Conservation (phyloP, 2,888 invertebrate species). For the Chymomyza amoena region DNA sequence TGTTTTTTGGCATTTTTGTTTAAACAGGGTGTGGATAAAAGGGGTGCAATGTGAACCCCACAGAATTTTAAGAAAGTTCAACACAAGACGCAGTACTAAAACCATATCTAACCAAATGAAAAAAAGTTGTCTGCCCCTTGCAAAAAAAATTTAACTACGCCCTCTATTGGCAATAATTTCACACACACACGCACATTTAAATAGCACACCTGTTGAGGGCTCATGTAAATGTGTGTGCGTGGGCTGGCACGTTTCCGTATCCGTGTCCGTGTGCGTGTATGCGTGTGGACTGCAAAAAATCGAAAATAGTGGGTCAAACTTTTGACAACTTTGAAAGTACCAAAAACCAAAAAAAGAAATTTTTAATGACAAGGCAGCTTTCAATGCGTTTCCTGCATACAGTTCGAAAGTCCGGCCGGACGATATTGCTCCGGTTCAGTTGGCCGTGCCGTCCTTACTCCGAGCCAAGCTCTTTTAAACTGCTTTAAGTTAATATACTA, state of each 20-base stretch:
- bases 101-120: too few relatives aligned
- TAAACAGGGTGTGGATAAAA: not conserved
- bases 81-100: too few relatives aligned
- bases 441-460: too few relatives aligned
- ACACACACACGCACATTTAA: not conserved
- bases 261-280: too few relatives aligned
- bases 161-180: not conserved
- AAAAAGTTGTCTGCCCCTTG: not conserved
- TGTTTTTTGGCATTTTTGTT: slow-evolving; percentile 33
- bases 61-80: too few relatives aligned
- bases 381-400: not conserved
- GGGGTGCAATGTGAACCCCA: too few relatives aligned
- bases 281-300: not conserved
- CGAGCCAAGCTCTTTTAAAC: too few relatives aligned
- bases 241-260: not conserved
- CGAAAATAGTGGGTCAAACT: not conserved
- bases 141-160: not conserved
- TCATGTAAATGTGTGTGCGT: not conserved
- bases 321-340: not conserved
- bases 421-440: too few relatives aligned
- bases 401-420: too few relatives aligned
- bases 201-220: not conserved
- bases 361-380: not conserved
- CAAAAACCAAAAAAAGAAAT: not conserved
- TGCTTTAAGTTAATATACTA: not conserved